Evolutionary conservation across 2,888 invertebrate species (phyloP), one percentile per base, ranked within the genome.

Genomic region (Luffia ferchaultella): DNA sequence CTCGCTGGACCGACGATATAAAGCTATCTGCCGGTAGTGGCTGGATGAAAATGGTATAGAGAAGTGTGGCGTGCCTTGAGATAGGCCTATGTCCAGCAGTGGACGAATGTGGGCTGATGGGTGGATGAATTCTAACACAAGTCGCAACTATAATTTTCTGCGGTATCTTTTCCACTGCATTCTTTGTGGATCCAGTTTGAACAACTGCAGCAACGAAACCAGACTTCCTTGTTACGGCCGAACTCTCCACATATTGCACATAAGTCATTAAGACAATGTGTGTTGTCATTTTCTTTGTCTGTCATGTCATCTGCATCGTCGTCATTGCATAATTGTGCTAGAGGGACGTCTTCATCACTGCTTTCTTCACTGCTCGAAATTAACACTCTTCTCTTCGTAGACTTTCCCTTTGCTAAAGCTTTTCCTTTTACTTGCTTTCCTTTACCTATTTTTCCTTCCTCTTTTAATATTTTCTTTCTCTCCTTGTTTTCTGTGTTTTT

Each of bases 151-250:
- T 40, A 9, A 40, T 20, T 49, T 49, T 49, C 43, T 49, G 43
- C 44, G 18, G 49, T 49, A 43, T 49, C 44, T 30, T 49, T 44
- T 44, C 19, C 48, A 42, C 48, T 48, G 20, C 49, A 49, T 20
- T 49, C 44, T 44, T 18, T 43, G 44, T 49, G 49, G 20, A 49
- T 49, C 49, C 49, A 49, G 30, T 43, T 20, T 18, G 44, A 49
- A 49, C 49, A 49, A 49, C 16, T 19, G 44, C 49, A 49, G 45
- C 49, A 49, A 43, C 49, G 49, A 49, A 49, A 49, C 49, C 44
- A 49, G 44, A 49, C 45, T 44, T 49, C 49, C 12, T 49, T 49
- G 19, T 49, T 18, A 44, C 49, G 49, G n/a, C 49, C 49, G 20
- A 49, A 49, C 30, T 49, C 43, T 43, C 49, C 49, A 49, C 44